Base-by-base conservation (phyloP, 1,140 invertebrate genomes). In the Micrasema minimum region DNA sequence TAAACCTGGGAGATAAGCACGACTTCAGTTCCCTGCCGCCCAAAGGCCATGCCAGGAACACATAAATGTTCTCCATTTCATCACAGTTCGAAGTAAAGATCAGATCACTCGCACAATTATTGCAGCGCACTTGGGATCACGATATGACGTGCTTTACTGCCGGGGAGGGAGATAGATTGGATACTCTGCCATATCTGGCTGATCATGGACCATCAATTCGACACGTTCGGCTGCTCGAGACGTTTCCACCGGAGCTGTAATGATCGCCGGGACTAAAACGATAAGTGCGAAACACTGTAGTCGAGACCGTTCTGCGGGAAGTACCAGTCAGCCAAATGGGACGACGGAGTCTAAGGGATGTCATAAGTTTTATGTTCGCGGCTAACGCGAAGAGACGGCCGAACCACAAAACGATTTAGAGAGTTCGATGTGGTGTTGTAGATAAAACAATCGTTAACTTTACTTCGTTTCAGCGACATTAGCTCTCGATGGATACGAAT, bases 161-260 rank as follows among this genome's bases (percentile, higher is more conserved):
- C 59, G 41, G n/a, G 16, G 41, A 14, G 23, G 12, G 59, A 64
- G 59, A 64, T 46, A 26, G 59, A 64, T 64, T 41, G 57, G 22
- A 20, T 41, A 16, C 57, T 43, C 14, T 37, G 11, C 59, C 59
- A 46, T 64, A 64, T 64, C 59, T 31, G 59, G 41, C 43, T 64
- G 59, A 64, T 64, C 59, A 64, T 46, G 59, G 59, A 45, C 59
- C 59, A 64, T 64, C 59, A 64, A 64, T 64, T 64, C 59, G 59
- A 64, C 59, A 64, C 59, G 59, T 64, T 64, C 59, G 59, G 59
- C 43, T 64, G 59, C 14, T 64, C 59, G 59, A 64, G 59, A 45
- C 43, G 59, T 64, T 64, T 64, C 41, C 59, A 64, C 59, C 38
- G 22, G 26, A 64, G 43, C 59, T 12, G 43, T 64, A 64, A 64